Evolutionary conservation across 2,113 vertebrate species (phyloP).

Genomic region (Aspidoscelis tigris): DNA sequence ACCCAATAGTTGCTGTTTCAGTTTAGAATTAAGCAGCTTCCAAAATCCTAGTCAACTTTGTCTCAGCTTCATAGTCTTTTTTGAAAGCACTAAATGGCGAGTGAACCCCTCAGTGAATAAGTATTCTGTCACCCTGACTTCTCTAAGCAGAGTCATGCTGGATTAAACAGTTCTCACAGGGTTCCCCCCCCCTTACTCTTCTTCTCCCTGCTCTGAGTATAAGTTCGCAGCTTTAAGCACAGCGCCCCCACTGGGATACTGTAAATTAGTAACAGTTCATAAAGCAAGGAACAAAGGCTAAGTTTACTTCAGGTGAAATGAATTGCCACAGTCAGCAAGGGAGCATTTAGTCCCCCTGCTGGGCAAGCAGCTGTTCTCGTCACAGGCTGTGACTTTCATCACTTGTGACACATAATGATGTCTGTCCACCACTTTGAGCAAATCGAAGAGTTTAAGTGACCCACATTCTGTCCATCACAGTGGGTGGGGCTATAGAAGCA

Average conservation of each 20-base stretch:
- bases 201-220: rapidly evolving
- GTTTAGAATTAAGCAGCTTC: slow-evolving; percentile 12
- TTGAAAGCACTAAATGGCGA: neutral
- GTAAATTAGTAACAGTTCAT: slow-evolving; percentile 49
- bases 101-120: neutral
- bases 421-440: slow-evolving; percentile 11
- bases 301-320: slow-evolving; percentile 50
- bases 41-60: neutral
- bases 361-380: slow-evolving; percentile 21
- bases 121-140: neutral
- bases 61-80: neutral
- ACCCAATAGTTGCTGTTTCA: neutral
- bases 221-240: slow-evolving; percentile 31
- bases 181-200: neutral
- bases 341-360: slow-evolving; percentile 14
- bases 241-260: slow-evolving; percentile 43
- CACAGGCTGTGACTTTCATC: slow-evolving; percentile 47
- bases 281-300: slow-evolving; percentile 42
- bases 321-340: slow-evolving; percentile 23
- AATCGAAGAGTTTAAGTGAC: slow-evolving; percentile 42
- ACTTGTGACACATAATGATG: slow-evolving; percentile 36
- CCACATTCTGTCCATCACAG: slow-evolving; percentile 22
- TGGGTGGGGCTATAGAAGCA: slow-evolving; percentile 35
- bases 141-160: slow-evolving; percentile 21
- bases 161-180: neutral